These are phyloP conservation scores for Astreopora myriophthalma DNA, from an alignment of 64 coral and sea anemone genomes.

Conservation along the genomic window DNA sequence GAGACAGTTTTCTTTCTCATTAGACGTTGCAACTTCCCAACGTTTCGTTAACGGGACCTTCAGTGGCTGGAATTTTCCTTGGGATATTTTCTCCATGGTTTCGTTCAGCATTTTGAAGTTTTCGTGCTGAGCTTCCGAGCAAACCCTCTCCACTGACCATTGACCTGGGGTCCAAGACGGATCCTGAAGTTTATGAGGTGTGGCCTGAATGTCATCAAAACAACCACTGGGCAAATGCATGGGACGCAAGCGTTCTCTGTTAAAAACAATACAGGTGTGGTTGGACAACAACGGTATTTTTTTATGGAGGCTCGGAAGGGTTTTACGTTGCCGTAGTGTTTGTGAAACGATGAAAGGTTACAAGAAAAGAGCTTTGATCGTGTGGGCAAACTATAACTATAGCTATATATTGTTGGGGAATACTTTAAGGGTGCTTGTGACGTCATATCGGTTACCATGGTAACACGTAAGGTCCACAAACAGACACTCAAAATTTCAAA, in stretches of 20 bases:
- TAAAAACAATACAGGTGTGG: neutral
- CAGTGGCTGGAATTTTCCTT: neutral
- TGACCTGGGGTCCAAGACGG: neutral
- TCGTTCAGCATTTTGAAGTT: neutral
- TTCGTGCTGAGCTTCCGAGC: neutral
- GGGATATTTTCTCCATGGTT: neutral
- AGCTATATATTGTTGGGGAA: neutral
- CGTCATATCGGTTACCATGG: neutral
- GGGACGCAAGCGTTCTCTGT: no score
- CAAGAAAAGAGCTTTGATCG: neutral
- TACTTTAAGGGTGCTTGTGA: slow-evolving; percentile 17
- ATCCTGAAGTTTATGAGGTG: neutral
- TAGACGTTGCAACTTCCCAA: neutral
- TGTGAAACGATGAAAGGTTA: no score
- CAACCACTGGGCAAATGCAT: no score
- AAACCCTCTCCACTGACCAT: slow-evolving; percentile 4
- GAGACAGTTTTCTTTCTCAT: neutral
- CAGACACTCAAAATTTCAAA: neutral
- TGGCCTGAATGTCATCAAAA: neutral
- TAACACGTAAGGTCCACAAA: slow-evolving; percentile 9
- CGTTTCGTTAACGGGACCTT: no score
- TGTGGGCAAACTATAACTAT: neutral
- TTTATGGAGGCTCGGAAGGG: neutral
- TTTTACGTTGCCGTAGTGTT: neutral
- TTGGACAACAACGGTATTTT: neutral